phyloP scores from a whole-genome alignment of 1,140 invertebrate species.

The Platorchestia sp. region DNA sequence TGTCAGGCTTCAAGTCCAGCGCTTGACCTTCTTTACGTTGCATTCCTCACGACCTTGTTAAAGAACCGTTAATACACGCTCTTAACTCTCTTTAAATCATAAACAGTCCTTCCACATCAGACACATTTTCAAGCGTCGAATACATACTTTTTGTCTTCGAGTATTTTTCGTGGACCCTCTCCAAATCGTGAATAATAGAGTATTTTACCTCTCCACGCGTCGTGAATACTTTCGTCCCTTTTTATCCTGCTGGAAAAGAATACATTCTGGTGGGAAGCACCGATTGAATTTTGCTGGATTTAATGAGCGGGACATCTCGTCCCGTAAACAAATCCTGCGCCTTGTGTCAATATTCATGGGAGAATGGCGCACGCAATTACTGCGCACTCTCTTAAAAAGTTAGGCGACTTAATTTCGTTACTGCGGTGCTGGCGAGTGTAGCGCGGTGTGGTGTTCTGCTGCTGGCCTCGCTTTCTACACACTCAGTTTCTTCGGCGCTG shows the following conservation, averaged over 20 bases:
- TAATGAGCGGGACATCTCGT: background rate
- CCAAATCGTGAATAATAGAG: too few species aligned
- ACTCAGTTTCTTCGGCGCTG: background rate
- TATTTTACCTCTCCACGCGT: background rate
- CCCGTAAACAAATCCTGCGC: background rate
- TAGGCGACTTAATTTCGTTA: background rate
- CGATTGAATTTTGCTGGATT: background rate
- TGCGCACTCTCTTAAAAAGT: background rate
- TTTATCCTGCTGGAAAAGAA: background rate
- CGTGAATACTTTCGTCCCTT: background rate
- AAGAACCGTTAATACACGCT: too few species aligned
- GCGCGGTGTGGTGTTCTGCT: background rate
- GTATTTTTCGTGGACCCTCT: too few species aligned
- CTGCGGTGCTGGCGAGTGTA: background rate
- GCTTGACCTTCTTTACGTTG: too few species aligned
- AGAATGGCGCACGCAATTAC: background rate
- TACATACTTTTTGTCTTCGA: too few species aligned
- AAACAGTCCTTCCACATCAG: background rate
- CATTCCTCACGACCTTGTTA: too few species aligned
- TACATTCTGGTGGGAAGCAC: background rate
- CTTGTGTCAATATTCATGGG: constrained; percentile 17
- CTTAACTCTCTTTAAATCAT: too few species aligned
- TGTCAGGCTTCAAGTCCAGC: too few species aligned
- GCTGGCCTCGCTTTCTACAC: background rate
- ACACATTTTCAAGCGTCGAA: too few species aligned